Evolutionary conservation across 2,888 invertebrate species (phyloP).

Genomic region (Ochropacha duplaris): DNA sequence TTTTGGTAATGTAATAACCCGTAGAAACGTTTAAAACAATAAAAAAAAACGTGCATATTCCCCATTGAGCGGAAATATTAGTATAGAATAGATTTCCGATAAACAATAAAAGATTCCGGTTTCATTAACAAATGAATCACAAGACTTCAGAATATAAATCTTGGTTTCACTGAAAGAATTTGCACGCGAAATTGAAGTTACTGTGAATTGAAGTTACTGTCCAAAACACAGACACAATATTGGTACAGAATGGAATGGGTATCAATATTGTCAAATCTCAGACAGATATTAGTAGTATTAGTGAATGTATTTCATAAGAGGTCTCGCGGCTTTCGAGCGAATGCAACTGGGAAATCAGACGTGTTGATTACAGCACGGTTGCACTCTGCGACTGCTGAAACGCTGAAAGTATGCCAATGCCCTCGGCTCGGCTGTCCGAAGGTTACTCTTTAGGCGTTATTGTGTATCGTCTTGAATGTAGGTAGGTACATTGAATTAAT

Average conservation of each 20-base stretch:
- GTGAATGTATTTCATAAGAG: slow-evolving; percentile 29
- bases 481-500: too few relatives aligned
- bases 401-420: slow-evolving; percentile 60
- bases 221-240: background rate
- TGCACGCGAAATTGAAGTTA: background rate
- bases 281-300: too few relatives aligned
- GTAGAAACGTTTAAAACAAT: too few relatives aligned
- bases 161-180: background rate
- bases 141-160: background rate
- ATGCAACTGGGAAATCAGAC: slow-evolving; percentile 26
- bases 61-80: too few relatives aligned
- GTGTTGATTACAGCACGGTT: slow-evolving; percentile 33
- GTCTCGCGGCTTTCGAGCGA: slow-evolving; percentile 20
- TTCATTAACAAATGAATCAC: background rate
- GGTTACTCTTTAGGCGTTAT: slow-evolving; percentile 31
- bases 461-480: slow-evolving; percentile 27
- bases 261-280: background rate
- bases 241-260: background rate
- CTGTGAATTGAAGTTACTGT: background rate
- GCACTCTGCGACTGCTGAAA: slow-evolving; percentile 41
- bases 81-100: too few relatives aligned
- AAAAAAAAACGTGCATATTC: too few relatives aligned
- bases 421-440: slow-evolving; percentile 37
- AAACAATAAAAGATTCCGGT: background rate
- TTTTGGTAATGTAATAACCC: too few relatives aligned